These are phyloP conservation scores for Pipistrellus nathusii DNA, from an alignment of 2,797 vertebrate species.

Conservation along the genomic window DNA sequence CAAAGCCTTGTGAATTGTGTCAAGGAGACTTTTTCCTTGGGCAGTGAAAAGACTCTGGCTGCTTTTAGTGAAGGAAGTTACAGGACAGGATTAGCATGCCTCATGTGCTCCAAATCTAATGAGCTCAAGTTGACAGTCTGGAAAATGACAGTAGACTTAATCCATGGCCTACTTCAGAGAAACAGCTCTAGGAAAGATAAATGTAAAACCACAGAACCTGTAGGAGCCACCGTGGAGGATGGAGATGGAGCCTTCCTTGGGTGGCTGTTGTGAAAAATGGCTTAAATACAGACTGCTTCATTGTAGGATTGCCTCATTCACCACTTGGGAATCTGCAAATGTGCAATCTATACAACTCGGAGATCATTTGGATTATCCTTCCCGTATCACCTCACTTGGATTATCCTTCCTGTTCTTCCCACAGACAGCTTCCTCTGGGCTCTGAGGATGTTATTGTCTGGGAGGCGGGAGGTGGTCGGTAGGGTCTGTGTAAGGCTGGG, in stretches of 20 bases:
- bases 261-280: background rate
- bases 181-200: background rate
- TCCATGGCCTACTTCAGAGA: background rate
- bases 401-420: background rate
- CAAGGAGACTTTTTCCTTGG: background rate
- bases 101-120: background rate
- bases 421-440: background rate
- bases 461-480: background rate
- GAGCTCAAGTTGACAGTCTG: conserved; percentile 37
- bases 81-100: background rate
- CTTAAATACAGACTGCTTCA: background rate
- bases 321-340: background rate
- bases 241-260: background rate
- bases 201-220: fast-evolving
- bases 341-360: background rate
- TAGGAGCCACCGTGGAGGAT: fast-evolving
- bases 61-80: conserved; percentile 5
- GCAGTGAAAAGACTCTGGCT: background rate
- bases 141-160: conserved; percentile 50
- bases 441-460: background rate
- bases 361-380: background rate
- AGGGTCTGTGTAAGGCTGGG: background rate
- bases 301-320: background rate
- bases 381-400: background rate
- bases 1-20: background rate